Conservation (phyloP, 1,140 invertebrate species). For the Formica exsecta region DNA sequence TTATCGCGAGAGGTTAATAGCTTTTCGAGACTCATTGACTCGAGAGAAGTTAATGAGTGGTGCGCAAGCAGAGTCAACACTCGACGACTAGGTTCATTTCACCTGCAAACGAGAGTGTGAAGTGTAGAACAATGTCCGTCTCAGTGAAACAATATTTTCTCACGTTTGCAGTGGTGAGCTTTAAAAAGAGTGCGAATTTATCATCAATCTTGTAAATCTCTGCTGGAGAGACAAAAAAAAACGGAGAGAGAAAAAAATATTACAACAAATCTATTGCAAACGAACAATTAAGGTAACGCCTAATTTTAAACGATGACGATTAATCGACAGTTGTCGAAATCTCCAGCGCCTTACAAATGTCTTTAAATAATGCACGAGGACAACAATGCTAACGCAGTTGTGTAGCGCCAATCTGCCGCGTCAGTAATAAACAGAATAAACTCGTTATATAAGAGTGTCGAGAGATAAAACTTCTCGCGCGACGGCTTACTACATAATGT, state of each 20-base stretch:
- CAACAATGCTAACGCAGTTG: slow-evolving; percentile 36
- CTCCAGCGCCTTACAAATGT: not conserved
- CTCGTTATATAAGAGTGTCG: slow-evolving; percentile 46
- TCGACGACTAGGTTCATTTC: slow-evolving; percentile 42
- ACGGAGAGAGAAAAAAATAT: not conserved
- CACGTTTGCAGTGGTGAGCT: not conserved
- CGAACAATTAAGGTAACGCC: not conserved
- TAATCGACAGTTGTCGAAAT: slow-evolving; percentile 16
- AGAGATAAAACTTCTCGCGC: slow-evolving; percentile 27
- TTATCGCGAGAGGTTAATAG: slow-evolving; percentile 52
- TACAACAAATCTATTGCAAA: not conserved
- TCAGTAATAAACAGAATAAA: not conserved
- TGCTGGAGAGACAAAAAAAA: not conserved
- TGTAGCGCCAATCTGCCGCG: not conserved
- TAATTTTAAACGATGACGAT: slow-evolving; percentile 16
- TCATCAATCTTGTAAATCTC: not conserved
- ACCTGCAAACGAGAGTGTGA: slow-evolving; percentile 35
- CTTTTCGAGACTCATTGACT: slow-evolving; percentile 49
- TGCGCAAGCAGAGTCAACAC: slow-evolving; percentile 49
- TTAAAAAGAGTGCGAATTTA: slow-evolving; percentile 9
- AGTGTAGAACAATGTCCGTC: slow-evolving; percentile 31
- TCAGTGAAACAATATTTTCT: slow-evolving; percentile 24
- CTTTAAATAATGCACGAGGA: slow-evolving; percentile 32
- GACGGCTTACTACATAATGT: slow-evolving; percentile 50
- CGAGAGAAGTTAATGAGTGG: slow-evolving; percentile 40